These are phyloP conservation scores for Amblyraja radiata DNA, from an alignment of 2,797 vertebrate genomes.

Conservation along the genomic window DNA sequence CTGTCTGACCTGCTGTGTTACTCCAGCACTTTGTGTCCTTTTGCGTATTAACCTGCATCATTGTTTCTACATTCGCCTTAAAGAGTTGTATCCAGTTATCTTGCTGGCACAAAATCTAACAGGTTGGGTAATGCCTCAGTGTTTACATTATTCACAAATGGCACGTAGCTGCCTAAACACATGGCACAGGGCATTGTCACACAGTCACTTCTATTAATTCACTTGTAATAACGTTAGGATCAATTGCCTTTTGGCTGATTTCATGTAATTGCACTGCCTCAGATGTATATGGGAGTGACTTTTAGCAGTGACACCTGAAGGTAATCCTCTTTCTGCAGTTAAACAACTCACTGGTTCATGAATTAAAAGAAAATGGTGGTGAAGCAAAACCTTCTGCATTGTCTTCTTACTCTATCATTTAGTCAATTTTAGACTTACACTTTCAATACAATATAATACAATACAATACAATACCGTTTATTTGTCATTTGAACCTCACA, in stretches of 20 bases:
- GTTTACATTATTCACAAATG: not conserved
- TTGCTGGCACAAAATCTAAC: too few relatives aligned
- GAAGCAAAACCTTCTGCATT: not conserved
- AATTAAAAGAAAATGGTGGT: not conserved
- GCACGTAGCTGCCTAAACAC: not conserved
- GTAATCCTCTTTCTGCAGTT: not conserved
- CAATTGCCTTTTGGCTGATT: not conserved
- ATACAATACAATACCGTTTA: too few relatives aligned
- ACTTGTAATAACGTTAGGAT: not conserved
- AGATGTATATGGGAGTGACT: not conserved
- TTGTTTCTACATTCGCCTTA: too few relatives aligned
- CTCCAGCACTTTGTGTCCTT: too few relatives aligned
- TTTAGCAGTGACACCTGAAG: not conserved
- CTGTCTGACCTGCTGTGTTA: too few relatives aligned
- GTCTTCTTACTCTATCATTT: too few relatives aligned
- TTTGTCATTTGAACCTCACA: too few relatives aligned
- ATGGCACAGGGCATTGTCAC: not conserved
- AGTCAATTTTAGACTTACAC: not conserved
- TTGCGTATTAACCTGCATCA: too few relatives aligned
- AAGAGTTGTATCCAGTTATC: not conserved
- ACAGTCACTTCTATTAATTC: not conserved
- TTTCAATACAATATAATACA: too few relatives aligned
- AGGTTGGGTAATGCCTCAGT: not conserved
- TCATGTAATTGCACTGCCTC: not conserved
- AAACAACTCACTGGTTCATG: not conserved